phyloP scores from a whole-genome alignment of 2,888 invertebrate species.

The Drosophila subsilvestris region DNA sequence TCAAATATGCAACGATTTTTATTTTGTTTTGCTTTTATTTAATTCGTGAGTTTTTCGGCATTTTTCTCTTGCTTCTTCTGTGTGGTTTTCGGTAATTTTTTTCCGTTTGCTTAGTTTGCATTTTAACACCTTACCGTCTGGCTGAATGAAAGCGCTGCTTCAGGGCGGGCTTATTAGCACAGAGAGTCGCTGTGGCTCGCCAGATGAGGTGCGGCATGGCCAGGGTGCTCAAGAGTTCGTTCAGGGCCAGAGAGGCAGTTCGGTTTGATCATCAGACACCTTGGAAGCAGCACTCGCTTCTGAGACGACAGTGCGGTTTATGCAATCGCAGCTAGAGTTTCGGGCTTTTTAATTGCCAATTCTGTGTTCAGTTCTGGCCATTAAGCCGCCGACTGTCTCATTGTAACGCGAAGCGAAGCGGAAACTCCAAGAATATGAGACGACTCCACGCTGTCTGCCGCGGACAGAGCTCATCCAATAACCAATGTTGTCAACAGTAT shows the following conservation, averaged over 20 bases:
- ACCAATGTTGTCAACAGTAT: slow-evolving; percentile 20
- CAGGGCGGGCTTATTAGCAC: slow-evolving; percentile 10
- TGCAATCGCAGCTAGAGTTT: slow-evolving; percentile 51
- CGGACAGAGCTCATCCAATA: slow-evolving; percentile 5
- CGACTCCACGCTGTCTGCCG: slow-evolving; percentile 59
- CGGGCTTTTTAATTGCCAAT: slow-evolving; percentile 57
- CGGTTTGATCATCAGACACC: slow-evolving; percentile 30
- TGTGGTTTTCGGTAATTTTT: slow-evolving; percentile 13
- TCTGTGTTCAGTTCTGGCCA: slow-evolving; percentile 52
- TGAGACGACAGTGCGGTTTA: slow-evolving; percentile 14
- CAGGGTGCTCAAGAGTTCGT: slow-evolving; percentile 28
- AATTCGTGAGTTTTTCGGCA: slow-evolving; percentile 17
- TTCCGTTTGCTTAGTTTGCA: slow-evolving; percentile 64
- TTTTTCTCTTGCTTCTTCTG: slow-evolving; percentile 20
- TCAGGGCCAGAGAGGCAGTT: slow-evolving; percentile 19
- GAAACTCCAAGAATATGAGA: slow-evolving; percentile 61
- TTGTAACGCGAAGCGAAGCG: slow-evolving; percentile 60
- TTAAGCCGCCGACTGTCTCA: slow-evolving; percentile 58
- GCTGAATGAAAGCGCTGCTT: neutral
- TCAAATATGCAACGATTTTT: slow-evolving; percentile 44
- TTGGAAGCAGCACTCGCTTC: slow-evolving; percentile 22
- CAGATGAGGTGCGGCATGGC: neutral
- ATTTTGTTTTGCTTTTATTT: slow-evolving; percentile 31
- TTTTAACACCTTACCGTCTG: slow-evolving; percentile 62
- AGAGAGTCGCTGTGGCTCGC: neutral